phyloP scores from a whole-genome alignment of 1,140 invertebrate genomes.

The Triops longicaudatus region DNA sequence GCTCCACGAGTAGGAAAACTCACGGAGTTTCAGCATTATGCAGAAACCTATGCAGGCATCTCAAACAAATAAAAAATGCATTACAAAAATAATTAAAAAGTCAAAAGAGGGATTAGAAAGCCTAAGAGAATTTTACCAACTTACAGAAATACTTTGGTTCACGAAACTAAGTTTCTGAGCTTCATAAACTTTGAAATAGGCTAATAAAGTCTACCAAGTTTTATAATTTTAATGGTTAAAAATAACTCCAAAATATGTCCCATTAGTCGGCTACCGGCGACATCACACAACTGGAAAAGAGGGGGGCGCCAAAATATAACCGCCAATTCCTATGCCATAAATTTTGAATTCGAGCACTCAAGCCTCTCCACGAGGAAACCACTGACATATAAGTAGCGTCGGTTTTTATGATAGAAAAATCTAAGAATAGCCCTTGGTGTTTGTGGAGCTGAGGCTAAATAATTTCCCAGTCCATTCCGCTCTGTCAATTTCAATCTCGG shows the following conservation, averaged over 20 bases:
- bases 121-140: no score
- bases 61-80: no score
- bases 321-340: neutral
- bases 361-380: neutral
- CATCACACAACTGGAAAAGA: neutral
- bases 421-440: neutral
- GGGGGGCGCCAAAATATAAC: neutral
- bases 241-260: neutral
- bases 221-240: neutral
- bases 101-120: no score
- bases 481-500: constrained; percentile 11
- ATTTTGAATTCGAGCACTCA: neutral
- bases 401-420: neutral
- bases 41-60: no score
- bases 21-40: no score
- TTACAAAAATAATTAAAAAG: no score
- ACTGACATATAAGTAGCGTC: neutral
- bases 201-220: no score
- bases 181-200: no score
- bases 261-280: neutral
- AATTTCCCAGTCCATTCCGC: neutral
- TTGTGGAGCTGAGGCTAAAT: neutral
- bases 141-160: no score
- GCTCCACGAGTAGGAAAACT: no score
- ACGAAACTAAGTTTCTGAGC: no score